Evolutionary conservation across 2,797 vertebrate genomes (phyloP), one percentile per base, ranked within the genome.

Genomic region (Pampus argenteus): DNA sequence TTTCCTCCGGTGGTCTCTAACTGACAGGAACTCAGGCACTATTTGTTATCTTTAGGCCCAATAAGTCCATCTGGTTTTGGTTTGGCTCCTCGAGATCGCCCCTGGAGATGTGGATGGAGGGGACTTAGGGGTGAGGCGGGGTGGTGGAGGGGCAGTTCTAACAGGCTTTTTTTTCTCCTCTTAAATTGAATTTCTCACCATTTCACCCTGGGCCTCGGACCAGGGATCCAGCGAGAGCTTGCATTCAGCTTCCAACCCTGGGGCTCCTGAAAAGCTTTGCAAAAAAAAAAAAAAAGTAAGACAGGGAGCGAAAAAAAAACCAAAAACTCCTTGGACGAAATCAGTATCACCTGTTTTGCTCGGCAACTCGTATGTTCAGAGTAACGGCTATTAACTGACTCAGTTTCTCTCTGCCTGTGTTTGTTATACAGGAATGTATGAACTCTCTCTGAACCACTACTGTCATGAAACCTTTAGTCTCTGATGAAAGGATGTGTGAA

Each of bases 51-150:
- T 96, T 98, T 96, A 95, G 94, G 91, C 91, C 94, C 89, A 96
- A 96, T 96, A 96, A 95, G 95, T 91, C 95, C 97, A 99, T 98
- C 97, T 98, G 97, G 96, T 98, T 99, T 96, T 95, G 94, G 97
- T 98, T 98, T 95, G 95, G 96, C 95, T 96, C 92, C 94, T 95
- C 89, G 57, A 95, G 94, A 94, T 96, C 87, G 94, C 96, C 96
- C 95, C 94, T 89, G 89, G 90, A 93, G 91, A 92, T 89, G 84
- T 92, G 94, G 95, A 91, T 87, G 86, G 86, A 89, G 90, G 89
- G 75, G 83, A 88, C 87, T 89, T 83, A 76, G 60, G 81, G 85
- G 74, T 79, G 85, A 86, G 85, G 94, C 89, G 89, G 92, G 88
- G 93, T 93, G 90, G 91, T 92, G 90, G 85, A 83, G 86, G 83